These are phyloP conservation scores for Penelope pileata DNA, from an alignment of 2,113 vertebrate genomes.

Conservation along the genomic window DNA sequence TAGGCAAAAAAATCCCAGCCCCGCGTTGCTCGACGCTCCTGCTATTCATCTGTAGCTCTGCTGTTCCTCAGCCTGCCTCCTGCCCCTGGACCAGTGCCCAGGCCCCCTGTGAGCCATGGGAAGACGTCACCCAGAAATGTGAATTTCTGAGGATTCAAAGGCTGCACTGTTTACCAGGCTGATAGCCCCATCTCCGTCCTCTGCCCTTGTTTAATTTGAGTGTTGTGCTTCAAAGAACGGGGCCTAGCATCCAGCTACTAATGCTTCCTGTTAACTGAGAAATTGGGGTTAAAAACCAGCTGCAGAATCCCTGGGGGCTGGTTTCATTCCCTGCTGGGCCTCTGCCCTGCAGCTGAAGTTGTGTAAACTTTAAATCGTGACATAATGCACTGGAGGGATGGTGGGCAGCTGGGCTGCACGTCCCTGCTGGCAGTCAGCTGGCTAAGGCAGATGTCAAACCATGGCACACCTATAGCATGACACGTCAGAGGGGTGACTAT, in stretches of 20 bases:
- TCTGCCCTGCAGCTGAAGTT: slow-evolving; percentile 31
- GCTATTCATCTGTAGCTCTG: background rate
- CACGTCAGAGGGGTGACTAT: rapidly evolving
- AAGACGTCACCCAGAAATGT: slow-evolving; percentile 59
- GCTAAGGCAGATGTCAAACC: background rate
- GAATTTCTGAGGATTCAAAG: slow-evolving; percentile 57
- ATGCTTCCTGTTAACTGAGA: background rate
- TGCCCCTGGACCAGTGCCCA: slow-evolving; percentile 2
- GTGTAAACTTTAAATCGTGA: slow-evolving; percentile 43
- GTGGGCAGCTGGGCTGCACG: background rate
- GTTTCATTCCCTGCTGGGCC: background rate
- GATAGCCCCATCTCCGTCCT: background rate
- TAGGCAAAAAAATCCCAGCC: background rate
- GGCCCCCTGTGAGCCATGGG: slow-evolving; percentile 20
- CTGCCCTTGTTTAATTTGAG: background rate
- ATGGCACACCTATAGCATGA: background rate
- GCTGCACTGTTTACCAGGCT: slow-evolving; percentile 45
- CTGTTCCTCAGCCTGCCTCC: slow-evolving; percentile 28
- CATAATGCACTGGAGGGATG: background rate
- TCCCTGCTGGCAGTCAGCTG: background rate
- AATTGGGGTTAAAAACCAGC: background rate
- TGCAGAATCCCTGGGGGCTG: background rate
- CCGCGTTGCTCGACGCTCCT: background rate
- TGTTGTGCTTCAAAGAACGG: background rate
- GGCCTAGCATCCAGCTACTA: background rate